Base-by-base conservation (phyloP, 2,113 vertebrate genomes). In the Hiodon tergisus region DNA sequence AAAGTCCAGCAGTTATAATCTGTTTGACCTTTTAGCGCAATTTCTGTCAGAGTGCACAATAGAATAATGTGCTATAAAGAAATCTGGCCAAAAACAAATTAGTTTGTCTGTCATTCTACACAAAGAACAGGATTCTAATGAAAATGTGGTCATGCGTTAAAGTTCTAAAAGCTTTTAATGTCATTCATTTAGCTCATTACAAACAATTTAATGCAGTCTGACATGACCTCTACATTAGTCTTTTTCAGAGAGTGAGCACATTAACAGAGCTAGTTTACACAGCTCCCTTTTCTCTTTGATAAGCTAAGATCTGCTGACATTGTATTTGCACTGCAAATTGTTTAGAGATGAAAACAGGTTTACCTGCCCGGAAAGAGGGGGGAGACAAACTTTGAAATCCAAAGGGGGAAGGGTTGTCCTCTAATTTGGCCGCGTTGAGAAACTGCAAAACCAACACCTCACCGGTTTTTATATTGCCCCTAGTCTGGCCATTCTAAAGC, bases 121-220 rank as follows among this genome's bases (percentile, higher is more conserved):
- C 76, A 71, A 3, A 67, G 77, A 61, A 86, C 47, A 80, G 5
- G 63, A 83, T 70, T 58, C 61, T 81, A 81, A 80, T 77, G 10
- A 84, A 85, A 84, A 86, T 0, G 60, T 86, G 69, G 13, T 83
- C 57, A 81, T 76, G 67, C 66, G 0, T 78, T 80, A 81, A 84
- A 69, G 0, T 50, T 69, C 80, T 63, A 68, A 69, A 84, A 84
- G 73, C 70, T 79, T 86, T 85, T 84, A 80, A 77, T 82, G 82
- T 77, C 75, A 82, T 82, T 87, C 61, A 78, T 88, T 86, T 82
- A 76, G 14, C n/a, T 80, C 75, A 77, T 85, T 85, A 78, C 48
- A 82, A 84, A 81, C 65, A 80, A 62, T 72, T 83, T 87, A 85
- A 88, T 83, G 76, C 54, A 72, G 71, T 75, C 77, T 85, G 80